Evolutionary conservation across 1,140 invertebrate species (phyloP), one percentile per base, ranked within the genome.

Genomic region (Zaprionus capensis): DNA sequence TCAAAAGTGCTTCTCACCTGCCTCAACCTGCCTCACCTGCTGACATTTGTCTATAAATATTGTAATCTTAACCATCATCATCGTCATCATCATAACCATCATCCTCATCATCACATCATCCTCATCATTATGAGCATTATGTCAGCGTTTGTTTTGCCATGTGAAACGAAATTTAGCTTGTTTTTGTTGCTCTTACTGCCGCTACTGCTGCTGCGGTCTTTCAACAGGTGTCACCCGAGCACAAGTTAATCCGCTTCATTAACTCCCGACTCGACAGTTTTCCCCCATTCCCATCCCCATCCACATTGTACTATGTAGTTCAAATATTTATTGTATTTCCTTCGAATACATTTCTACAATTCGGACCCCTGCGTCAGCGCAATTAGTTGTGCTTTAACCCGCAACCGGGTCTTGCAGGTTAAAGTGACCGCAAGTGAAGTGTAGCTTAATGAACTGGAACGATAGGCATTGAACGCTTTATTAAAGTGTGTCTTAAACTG

Each of bases 1-100:
- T 66, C 66, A 80, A 81, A 86, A 87, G 80, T 86, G 83, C 74
- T 87, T 80, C 82, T 79, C 79, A 86, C 82, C 70, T 84, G 62
- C 56, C 38, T 53, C 72, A 20, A 31, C 76, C 31, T 31, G 79
- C 69, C 81, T 76, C 82, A 78, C 72, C 71, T 86, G 64, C 63
- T 75, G 78, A 75, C 78, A 79, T 71, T 72, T 71, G 70, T 69
- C 70, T 63, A 77, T 73, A 67, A 72, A 71, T 72, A 77, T 69
- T 49, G 64, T 75, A 69, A 67, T 77, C 62, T 69, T 73, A 71
- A 67, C 74, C 49, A 63, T 58, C 71, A 58, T 44, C 65, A 53
- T 73, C 70, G 55, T 71, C 66, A 51, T 65, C 41, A 80, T 4
- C 31, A 34, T 71, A 71, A 64, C 70, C 74, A 59, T 69, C 66